phyloP scores from a whole-genome alignment of 2,113 vertebrate species.

The Lepidothrix coronata region DNA sequence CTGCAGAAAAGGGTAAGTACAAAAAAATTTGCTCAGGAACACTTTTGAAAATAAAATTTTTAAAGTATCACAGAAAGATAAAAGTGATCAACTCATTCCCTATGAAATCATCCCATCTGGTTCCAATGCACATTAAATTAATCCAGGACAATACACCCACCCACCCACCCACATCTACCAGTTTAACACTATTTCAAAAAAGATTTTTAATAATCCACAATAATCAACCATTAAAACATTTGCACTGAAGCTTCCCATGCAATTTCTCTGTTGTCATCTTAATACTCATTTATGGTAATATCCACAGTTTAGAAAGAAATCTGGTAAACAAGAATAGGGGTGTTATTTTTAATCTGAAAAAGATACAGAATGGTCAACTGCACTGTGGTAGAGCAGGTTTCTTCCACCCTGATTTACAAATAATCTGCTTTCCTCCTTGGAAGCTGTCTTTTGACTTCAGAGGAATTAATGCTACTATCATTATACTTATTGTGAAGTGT shows the following conservation, averaged over 20 bases:
- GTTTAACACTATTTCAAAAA: neutral
- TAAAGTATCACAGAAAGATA: neutral
- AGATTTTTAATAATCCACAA: neutral
- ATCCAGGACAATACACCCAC: neutral
- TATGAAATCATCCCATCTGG: neutral
- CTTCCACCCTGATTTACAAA: neutral
- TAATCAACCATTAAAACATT: neutral
- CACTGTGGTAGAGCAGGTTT: neutral
- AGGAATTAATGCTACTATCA: neutral
- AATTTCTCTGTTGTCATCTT: neutral
- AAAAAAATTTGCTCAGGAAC: neutral
- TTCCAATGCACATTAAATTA: neutral
- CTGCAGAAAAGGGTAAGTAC: neutral
- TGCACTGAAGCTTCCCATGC: neutral
- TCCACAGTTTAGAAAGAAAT: neutral
- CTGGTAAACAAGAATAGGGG: neutral
- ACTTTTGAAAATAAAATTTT: neutral
- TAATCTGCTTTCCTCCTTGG: neutral
- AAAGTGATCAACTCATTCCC: neutral
- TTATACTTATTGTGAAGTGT: neutral
- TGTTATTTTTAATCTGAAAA: neutral
- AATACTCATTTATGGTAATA: neutral
- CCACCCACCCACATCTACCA: neutral
- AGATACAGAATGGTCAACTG: neutral
- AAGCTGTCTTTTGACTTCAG: neutral